Conservation (phyloP, 1,140 invertebrate genomes). For the Musca vetustissima region DNA sequence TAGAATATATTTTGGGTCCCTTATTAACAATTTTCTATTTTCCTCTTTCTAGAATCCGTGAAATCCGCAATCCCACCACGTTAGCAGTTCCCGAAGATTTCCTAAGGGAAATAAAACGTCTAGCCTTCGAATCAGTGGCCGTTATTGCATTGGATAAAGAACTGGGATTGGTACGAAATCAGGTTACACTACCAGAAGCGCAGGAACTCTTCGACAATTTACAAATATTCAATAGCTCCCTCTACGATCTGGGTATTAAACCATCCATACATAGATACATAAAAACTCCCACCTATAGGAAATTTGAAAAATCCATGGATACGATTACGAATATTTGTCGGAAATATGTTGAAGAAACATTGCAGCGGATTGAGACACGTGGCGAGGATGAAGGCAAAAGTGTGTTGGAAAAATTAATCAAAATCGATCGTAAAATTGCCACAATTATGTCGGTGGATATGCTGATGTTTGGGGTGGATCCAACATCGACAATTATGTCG, state of each 20-base stretch:
- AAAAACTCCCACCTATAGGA: constrained; percentile 61
- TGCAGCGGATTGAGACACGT: constrained; percentile 39
- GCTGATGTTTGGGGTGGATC: constrained; percentile 49
- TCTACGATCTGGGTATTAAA: constrained; percentile 61
- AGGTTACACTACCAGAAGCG: constrained; percentile 50
- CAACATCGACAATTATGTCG: constrained; percentile 8
- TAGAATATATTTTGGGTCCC: no score
- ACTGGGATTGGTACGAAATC: constrained; percentile 58
- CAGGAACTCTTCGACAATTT: constrained; percentile 14
- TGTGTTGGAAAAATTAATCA: constrained; percentile 54
- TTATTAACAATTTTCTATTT: neutral
- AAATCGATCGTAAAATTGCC: constrained; percentile 56
- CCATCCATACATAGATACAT: constrained; percentile 66
- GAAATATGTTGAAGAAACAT: constrained; percentile 39
- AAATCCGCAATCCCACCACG: constrained; percentile 58
- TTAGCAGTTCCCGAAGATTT: constrained; percentile 63
- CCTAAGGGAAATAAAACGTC: constrained; percentile 66
- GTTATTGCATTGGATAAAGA: constrained; percentile 69
- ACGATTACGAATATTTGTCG: constrained; percentile 39
- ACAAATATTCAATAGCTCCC: constrained; percentile 1
- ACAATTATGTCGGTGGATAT: constrained; percentile 53
- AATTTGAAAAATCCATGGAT: constrained; percentile 58
- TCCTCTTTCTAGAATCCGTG: constrained; percentile 57
- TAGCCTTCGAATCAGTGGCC: constrained; percentile 71
- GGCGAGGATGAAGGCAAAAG: constrained; percentile 37